Percentiles rank a stretch among this genome's conserved stretches.
These are phyloP conservation scores for Coregonus suidteri DNA, from an alignment of 2,797 vertebrate genomes.

Conservation along the genomic window DNA sequence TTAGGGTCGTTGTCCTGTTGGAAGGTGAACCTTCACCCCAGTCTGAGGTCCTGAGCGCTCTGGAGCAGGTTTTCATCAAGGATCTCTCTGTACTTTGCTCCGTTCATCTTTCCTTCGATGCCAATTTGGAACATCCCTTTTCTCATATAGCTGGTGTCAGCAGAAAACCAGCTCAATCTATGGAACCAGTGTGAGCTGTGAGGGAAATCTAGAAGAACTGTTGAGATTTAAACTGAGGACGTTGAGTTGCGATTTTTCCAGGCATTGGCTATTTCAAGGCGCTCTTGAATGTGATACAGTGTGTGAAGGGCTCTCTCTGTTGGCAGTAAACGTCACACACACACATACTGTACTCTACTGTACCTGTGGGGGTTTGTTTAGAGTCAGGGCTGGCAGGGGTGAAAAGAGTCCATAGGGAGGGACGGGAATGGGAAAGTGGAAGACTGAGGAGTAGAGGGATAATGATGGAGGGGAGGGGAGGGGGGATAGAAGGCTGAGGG, in stretches of 20 bases:
- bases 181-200: constrained; percentile 6
- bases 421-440: neutral
- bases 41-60: no score
- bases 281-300: constrained; percentile 13
- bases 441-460: neutral
- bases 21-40: no score
- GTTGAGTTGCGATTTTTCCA: neutral
- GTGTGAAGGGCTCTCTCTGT: neutral
- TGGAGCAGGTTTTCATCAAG: no score
- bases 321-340: constrained; percentile 15
- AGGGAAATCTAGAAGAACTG: neutral
- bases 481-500: constrained; percentile 19
- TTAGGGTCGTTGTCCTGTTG: no score
- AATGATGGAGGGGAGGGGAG: neutral
- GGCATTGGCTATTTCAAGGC: neutral
- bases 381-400: constrained; percentile 19
- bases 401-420: neutral
- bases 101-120: neutral
- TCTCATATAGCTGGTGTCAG: neutral
- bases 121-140: neutral
- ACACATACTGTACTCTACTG: constrained; percentile 33
- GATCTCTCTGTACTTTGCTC: no score
- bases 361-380: constrained; percentile 37
- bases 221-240: neutral
- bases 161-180: neutral